Base-by-base conservation (phyloP, 2,797 vertebrate species). In the Leptodactylus fallax region DNA sequence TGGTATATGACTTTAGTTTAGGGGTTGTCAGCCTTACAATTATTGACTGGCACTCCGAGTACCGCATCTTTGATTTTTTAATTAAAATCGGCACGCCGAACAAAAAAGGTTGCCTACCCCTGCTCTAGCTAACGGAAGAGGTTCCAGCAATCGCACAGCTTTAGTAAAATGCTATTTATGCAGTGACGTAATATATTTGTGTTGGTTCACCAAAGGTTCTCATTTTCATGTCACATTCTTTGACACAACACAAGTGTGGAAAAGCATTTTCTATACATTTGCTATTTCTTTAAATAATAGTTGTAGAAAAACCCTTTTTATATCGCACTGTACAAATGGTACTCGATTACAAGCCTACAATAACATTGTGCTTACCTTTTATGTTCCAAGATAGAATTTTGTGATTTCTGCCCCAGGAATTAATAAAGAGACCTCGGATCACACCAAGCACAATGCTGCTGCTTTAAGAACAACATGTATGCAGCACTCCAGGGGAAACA, bases 391-490 rank as follows among this genome's bases (percentile, higher is more conserved):
- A 71, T n/a, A 17, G 17, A 83, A 83, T 58, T 55, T 36, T 56
- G n/a, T 7, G 25, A 36, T 83, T 11, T 83, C 17, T 83, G 81
- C 67, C 81, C 81, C 51, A 56, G 81, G 51, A 51, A 45, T 55
- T 58, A 83, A 72, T 83, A 83, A 71, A 21, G 23, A 7, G 63
- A 79, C 53, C 25, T 27, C 17, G 7, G 67, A 3, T 83, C 17
- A 83, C 6, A 25, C 12, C 51, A 72, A 51, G 72, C 25, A 56
- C 51, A 71, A 69, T 25, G 17, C 49, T 53, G 10, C 36, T 58
- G 77, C 79, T 47, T 63, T 63, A 61, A 63, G 58, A 16, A 61
- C 47, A 56, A 58, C 55, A 21, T 69, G 25, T 36, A 56, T 21
- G 36, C 61, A n/a, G 19, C 58, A 23, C 17, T 49, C 23, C 58